phyloP scores from a whole-genome alignment of 2,797 vertebrate species.

The Gallinago solitaria region DNA sequence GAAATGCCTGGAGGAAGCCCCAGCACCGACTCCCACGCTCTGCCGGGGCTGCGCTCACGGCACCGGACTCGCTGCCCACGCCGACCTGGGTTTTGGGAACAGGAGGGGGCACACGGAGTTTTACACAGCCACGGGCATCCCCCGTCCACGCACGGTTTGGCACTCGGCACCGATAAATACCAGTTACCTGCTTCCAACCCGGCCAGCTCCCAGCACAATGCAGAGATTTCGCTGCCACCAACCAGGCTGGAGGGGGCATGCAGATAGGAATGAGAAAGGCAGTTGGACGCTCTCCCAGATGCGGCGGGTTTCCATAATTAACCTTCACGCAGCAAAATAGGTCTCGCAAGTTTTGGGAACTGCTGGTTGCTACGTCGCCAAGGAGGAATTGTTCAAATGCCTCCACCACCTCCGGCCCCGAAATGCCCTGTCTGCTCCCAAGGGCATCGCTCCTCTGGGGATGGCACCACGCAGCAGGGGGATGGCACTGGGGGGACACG shows the following conservation, averaged over 20 bases:
- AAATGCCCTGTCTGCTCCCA: not conserved
- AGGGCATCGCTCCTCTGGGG: not conserved
- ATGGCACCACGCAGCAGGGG: rapidly evolving
- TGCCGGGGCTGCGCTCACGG: rapidly evolving
- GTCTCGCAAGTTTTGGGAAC: not conserved
- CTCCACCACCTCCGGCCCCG: not conserved
- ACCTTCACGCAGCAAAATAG: not conserved
- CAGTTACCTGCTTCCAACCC: not conserved
- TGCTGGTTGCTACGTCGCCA: not conserved
- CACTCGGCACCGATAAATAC: not conserved
- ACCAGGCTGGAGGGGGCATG: not conserved
- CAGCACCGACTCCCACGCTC: rapidly evolving
- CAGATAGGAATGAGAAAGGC: not conserved
- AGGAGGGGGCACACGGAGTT: not conserved
- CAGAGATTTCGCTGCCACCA: not conserved
- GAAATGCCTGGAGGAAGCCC: rapidly evolving
- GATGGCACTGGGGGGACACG: not conserved
- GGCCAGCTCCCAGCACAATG: not conserved
- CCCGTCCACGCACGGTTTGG: rapidly evolving
- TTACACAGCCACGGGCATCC: not conserved
- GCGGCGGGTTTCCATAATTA: not conserved
- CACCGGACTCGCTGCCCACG: not conserved
- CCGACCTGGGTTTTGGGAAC: not conserved
- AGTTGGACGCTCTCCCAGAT: not conserved
- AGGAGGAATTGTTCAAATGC: not conserved